Percentiles rank a stretch among this genome's conserved stretches.
Evolutionary conservation across 2,113 vertebrate genomes (phyloP).

Genomic region (Pomatorhinus ruficollis): DNA sequence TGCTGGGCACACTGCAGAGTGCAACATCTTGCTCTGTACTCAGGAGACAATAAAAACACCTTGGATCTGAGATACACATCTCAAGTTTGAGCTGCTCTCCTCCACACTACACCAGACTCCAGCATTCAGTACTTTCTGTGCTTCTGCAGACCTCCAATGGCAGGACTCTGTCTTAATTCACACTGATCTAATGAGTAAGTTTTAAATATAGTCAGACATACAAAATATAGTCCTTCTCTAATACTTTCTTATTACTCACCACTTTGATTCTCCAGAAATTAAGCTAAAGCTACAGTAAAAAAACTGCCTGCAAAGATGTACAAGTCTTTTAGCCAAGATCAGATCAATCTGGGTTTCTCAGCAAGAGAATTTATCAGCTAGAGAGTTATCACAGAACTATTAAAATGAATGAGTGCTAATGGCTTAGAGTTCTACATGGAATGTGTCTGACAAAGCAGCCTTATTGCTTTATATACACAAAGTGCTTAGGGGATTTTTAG

Average conservation of each 20-base stretch:
- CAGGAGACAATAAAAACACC: neutral
- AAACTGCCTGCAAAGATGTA: neutral
- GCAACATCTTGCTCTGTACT: neutral
- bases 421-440: neutral
- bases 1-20: neutral
- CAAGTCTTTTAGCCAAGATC: neutral
- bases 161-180: neutral
- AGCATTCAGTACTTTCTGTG: neutral
- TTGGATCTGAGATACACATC: neutral
- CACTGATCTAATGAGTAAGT: neutral
- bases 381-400: neutral
- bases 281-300: neutral
- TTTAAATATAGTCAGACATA: neutral
- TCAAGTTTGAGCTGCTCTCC: neutral
- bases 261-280: neutral
- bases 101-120: neutral
- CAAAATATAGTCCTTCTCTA: neutral
- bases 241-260: neutral
- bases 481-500: constrained; percentile 1
- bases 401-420: neutral
- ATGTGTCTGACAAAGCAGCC: neutral
- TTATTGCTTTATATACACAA: neutral
- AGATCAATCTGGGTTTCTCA: neutral
- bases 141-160: neutral
- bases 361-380: neutral